These are phyloP conservation scores for Alauda arvensis DNA, from an alignment of 2,797 vertebrate genomes.

Conservation along the genomic window DNA sequence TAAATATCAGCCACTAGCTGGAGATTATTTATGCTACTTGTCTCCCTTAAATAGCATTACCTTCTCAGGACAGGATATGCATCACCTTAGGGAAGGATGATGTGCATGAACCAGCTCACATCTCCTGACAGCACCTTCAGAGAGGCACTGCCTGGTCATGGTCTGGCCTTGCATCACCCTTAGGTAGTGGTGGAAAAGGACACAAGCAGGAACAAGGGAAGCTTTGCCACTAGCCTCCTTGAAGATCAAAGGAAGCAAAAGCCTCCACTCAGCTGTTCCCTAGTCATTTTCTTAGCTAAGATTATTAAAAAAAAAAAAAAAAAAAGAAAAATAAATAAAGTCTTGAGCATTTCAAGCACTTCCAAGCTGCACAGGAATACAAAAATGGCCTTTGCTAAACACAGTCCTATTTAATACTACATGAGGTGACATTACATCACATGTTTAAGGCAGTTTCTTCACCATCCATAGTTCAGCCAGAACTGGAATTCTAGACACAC, in stretches of 20 bases:
- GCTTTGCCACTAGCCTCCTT: not conserved
- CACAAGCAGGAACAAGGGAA: not conserved
- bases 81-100: not conserved
- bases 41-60: not conserved
- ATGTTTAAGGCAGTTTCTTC: not conserved
- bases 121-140: not conserved
- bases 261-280: not conserved
- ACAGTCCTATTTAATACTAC: not conserved
- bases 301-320: not conserved
- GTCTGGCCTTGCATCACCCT: not conserved
- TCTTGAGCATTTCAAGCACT: not conserved
- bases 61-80: not conserved
- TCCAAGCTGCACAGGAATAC: not conserved
- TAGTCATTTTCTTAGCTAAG: not conserved
- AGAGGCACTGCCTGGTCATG: not conserved
- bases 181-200: not conserved
- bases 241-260: not conserved
- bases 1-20: not conserved
- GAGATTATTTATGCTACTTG: not conserved
- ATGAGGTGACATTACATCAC: not conserved
- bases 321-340: not conserved
- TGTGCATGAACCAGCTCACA: rapidly evolving
- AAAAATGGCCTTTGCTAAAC: not conserved
- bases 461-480: not conserved
- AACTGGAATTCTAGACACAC: not conserved